Conservation (phyloP, 2,797 vertebrate species). For the Arnoldichthys spilopterus region DNA sequence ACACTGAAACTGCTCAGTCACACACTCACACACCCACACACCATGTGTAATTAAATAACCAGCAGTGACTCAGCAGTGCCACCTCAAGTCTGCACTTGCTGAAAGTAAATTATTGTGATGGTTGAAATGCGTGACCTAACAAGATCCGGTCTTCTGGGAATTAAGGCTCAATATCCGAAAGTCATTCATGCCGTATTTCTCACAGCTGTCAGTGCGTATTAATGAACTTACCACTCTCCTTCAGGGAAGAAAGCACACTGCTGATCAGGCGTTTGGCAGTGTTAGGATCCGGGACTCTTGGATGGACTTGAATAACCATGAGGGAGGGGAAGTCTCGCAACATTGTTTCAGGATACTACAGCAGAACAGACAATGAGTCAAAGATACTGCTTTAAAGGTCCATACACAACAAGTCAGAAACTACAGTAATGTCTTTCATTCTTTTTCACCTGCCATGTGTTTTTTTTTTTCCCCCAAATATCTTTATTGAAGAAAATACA, state of each 20-base stretch:
- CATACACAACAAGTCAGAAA: background rate
- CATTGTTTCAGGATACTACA: conserved; percentile 74
- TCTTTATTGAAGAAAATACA: too few species aligned
- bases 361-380: background rate
- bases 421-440: too few species aligned
- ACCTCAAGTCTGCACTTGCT: background rate
- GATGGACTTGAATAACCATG: conserved; percentile 89
- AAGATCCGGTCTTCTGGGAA: background rate
- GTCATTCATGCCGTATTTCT: background rate
- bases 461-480: too few species aligned
- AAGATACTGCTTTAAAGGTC: background rate
- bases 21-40: too few species aligned
- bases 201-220: background rate
- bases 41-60: too few species aligned
- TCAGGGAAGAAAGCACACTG: conserved; percentile 87
- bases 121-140: background rate
- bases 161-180: too few species aligned
- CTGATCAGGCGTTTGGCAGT: conserved; percentile 91
- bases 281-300: conserved; percentile 89
- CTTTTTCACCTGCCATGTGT: too few species aligned
- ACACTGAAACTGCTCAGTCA: background rate
- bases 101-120: background rate
- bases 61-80: background rate
- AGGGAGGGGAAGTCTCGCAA: conserved; percentile 90
- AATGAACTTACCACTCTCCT: conserved; percentile 86